A percentile compares a stretch with the other conserved stretches of the same genome.
Evolutionary conservation across 2,113 vertebrate genomes (phyloP).

Genomic region (Chaetodon auriga): DNA sequence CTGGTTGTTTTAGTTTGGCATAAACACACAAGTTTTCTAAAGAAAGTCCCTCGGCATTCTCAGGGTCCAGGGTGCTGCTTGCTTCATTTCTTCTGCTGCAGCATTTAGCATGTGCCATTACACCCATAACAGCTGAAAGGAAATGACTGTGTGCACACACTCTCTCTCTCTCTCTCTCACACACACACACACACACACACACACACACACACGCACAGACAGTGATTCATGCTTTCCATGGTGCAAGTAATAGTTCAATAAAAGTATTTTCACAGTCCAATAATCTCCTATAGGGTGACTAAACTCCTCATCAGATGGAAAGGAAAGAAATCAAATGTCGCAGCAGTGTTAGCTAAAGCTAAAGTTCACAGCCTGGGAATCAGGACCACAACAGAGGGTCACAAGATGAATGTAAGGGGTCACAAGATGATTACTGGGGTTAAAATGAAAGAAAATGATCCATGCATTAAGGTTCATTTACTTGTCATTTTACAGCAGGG

Average conservation of each 20-base stretch:
- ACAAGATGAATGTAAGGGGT: neutral
- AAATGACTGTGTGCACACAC: slow-evolving; percentile 13
- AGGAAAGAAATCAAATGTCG: slow-evolving; percentile 6
- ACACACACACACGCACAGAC: neutral
- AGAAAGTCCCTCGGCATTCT: neutral
- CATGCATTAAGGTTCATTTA: neutral
- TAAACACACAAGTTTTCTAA: slow-evolving; percentile 11
- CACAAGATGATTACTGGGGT: neutral
- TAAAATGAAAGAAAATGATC: neutral
- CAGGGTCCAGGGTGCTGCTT: slow-evolving; percentile 15
- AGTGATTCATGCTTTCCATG: slow-evolving; percentile 64
- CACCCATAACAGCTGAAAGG: slow-evolving; percentile 14
- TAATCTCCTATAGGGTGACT: slow-evolving; percentile 35
- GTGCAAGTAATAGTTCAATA: slow-evolving; percentile 46
- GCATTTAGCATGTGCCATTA: slow-evolving; percentile 14
- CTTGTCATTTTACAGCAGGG: neutral
- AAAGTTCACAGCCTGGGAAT: neutral
- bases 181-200: neutral
- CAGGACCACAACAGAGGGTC: neutral
- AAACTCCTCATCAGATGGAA: slow-evolving; percentile 30
- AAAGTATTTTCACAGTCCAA: slow-evolving; percentile 54
- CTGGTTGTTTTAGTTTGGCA: slow-evolving; percentile 24
- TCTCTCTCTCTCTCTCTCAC: too few species aligned
- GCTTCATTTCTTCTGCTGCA: slow-evolving; percentile 28
- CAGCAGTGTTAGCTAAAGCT: neutral